A percentile compares a stretch with the other conserved stretches of the same genome.
Conservation (phyloP, 2,113 vertebrate genomes). For the Bubo bubo region DNA sequence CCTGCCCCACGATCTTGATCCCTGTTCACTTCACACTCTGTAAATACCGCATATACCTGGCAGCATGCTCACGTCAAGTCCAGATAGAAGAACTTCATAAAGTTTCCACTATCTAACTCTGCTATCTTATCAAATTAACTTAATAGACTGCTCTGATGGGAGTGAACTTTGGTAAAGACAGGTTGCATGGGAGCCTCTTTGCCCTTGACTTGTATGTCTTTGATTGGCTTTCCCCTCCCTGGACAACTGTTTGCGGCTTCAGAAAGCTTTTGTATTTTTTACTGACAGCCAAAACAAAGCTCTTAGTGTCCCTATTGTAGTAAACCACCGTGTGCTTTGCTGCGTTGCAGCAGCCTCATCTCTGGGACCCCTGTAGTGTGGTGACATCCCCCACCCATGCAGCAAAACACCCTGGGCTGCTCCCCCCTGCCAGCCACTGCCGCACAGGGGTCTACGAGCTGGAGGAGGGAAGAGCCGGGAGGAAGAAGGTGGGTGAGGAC, state of each 20-base stretch:
- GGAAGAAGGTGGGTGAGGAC: neutral
- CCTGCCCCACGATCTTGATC: neutral
- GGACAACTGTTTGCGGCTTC: neutral
- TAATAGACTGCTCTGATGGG: neutral
- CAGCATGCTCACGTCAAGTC: neutral
- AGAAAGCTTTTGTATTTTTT: neutral
- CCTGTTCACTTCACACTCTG: neutral
- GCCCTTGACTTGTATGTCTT: neutral
- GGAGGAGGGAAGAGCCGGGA: neutral
- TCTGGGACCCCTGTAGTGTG: neutral
- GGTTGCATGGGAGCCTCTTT: neutral
- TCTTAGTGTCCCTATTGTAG: neutral
- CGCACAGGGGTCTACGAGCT: accelerated
- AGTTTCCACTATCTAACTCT: neutral
- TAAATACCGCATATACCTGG: accelerated
- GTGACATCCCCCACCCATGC: neutral
- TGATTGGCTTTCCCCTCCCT: neutral
- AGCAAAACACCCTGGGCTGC: neutral
- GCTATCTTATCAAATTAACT: neutral
- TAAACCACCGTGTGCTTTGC: neutral
- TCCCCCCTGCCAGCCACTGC: neutral
- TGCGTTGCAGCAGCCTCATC: neutral
- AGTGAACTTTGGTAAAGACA: neutral
- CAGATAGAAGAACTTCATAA: neutral
- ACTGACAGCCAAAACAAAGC: neutral